Evolutionary conservation across 2,888 invertebrate genomes (phyloP).

Genomic region (Sarcophaga subvicina): DNA sequence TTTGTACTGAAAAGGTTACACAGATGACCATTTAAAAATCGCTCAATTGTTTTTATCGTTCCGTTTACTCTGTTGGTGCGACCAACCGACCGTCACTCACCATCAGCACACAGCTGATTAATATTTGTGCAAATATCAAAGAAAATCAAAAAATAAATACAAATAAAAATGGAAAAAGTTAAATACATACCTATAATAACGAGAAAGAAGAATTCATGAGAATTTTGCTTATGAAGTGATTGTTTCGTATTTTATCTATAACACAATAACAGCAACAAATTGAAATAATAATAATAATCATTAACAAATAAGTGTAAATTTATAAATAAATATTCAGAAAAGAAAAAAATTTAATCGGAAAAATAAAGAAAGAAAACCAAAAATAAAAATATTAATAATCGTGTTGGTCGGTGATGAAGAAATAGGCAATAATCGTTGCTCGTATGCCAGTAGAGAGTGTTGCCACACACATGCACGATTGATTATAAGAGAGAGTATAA

Average conservation of each 20-base stretch:
- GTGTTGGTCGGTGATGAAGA: conserved; percentile 19
- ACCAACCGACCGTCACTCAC: background rate
- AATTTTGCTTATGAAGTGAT: conserved; percentile 13
- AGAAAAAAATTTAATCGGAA: background rate
- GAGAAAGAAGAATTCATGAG: conserved; percentile 26
- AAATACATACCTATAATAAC: background rate
- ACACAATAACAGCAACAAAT: conserved; percentile 8
- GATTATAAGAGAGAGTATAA: background rate
- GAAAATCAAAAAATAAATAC: conserved; percentile 10
- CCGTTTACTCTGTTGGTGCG: conserved; percentile 1
- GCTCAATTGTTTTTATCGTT: background rate
- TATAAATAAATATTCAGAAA: conserved; percentile 36
- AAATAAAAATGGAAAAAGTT: background rate
- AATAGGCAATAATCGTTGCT: conserved; percentile 6
- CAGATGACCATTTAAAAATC: background rate
- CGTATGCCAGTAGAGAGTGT: background rate
- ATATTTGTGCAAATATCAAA: conserved; percentile 19
- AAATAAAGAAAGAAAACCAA: conserved; percentile 1
- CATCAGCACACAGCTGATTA: conserved; percentile 54
- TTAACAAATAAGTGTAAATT: conserved; percentile 36
- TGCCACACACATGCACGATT: background rate
- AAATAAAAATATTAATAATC: conserved; percentile 31
- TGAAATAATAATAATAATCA: background rate
- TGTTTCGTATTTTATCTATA: background rate
- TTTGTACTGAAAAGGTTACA: background rate